A percentile compares a stretch with the other conserved stretches of the same genome.
Conservation (phyloP, 2,888 invertebrate genomes). For the Ophioninae sp. region DNA sequence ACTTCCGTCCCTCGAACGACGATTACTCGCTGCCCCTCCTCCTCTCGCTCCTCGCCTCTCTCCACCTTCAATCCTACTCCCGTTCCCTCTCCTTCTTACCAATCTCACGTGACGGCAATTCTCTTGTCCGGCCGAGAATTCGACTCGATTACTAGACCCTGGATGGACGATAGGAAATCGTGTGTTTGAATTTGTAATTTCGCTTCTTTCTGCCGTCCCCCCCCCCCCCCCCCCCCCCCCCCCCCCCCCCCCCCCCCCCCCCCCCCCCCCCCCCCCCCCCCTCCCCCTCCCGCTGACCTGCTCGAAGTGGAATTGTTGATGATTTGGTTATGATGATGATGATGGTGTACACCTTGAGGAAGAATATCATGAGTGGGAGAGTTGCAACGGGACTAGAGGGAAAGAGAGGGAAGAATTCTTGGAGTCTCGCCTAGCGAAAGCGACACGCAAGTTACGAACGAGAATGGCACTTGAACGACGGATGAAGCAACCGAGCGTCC, state of each 20-base stretch:
- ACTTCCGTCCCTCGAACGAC: not conserved
- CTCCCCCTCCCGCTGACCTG: no score
- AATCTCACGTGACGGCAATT: not conserved
- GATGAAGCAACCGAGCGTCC: constrained; percentile 39
- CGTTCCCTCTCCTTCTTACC: not conserved
- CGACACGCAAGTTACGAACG: constrained; percentile 33
- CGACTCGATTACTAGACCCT: not conserved
- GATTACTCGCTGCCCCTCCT: not conserved
- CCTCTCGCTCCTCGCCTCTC: no score
- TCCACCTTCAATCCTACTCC: not conserved
- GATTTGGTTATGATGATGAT: no score
- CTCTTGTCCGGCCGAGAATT: not conserved
- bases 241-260: no score
- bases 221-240: no score
- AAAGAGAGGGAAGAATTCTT: constrained; percentile 19
- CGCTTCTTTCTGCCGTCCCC: no score
- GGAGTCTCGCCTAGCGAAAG: constrained; percentile 30
- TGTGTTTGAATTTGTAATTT: not conserved
- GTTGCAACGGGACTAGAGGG: not conserved
- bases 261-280: no score
- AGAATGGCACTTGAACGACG: constrained; percentile 38
- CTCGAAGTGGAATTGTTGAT: no score
- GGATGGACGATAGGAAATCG: not conserved
- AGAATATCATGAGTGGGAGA: no score
- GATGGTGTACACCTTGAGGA: no score